These are phyloP conservation scores for Heliocidaris erythrogramma DNA, from an alignment of 35 echinoderm and acorn worm genomes.

Conservation along the genomic window DNA sequence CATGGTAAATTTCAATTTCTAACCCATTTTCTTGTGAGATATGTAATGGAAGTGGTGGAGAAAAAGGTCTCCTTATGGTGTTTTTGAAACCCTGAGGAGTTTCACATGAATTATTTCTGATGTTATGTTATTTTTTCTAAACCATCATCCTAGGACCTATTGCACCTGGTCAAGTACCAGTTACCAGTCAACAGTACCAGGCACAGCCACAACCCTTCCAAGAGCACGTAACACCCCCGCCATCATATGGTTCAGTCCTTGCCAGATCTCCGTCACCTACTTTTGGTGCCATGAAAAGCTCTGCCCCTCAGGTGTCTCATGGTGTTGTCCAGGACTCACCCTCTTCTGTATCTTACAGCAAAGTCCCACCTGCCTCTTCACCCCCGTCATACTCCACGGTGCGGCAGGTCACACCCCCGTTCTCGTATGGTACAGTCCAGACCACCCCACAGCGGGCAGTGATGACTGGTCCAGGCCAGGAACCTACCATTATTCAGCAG, in stretches of 20 bases:
- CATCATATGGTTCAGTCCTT: not conserved
- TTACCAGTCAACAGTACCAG: not conserved
- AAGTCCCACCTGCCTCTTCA: not conserved
- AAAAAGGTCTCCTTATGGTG: no score
- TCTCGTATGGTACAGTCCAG: slow-evolving; percentile 49
- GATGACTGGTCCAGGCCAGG: not conserved
- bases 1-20: no score
- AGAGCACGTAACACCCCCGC: not conserved
- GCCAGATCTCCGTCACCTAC: slow-evolving; percentile 27
- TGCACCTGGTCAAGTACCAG: not conserved
- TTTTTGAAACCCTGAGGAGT: no score
- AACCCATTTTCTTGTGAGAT: no score
- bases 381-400: not conserved
- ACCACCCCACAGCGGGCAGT: slow-evolving; percentile 5
- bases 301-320: slow-evolving; percentile 21
- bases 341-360: not conserved
- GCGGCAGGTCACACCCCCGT: slow-evolving; percentile 26
- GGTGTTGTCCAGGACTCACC: not conserved
- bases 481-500: slow-evolving; percentile 52
- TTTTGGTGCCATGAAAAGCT: not conserved
- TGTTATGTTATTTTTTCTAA: not conserved
- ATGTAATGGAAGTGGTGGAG: no score
- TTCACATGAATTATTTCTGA: no score
- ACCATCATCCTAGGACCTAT: not conserved
- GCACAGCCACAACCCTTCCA: not conserved